Evolutionary conservation across 1,140 invertebrate genomes (phyloP), one percentile per base, ranked within the genome.

Genomic region (Heliconius nattereri): DNA sequence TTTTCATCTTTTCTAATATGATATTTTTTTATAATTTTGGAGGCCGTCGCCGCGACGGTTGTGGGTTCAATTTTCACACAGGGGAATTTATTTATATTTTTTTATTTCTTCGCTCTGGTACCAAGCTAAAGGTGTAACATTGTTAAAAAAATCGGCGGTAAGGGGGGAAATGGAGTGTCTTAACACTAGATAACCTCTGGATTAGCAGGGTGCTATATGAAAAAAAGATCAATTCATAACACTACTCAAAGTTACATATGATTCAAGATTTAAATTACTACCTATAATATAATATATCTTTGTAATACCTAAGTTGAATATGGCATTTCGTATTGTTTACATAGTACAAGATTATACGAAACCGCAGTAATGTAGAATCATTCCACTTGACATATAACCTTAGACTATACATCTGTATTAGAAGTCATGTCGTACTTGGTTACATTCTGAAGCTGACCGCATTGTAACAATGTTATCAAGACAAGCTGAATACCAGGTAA

Each of bases 321-420:
- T 29, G 13, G 23, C 26, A 66, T 66, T 66, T 66, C 60, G 13
- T 66, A 26, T 29, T 29, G 26, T 66, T 66, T 66, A 66, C 60
- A 26, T 66, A 29, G 23, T 66, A 37, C n/a, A 72, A 72, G 35
- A 72, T 72, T 72, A 72, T 40, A 72, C 32, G 35, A 35, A 72
- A 72, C 71, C 71, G 71, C 71, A 72, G 35, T 66, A 57, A 57
- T 57, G 54, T 57, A 71, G 35, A 71, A 7, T 71, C 29, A 72
- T 72, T 35, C 71, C 35, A 72, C 71, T 72, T 72, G 71, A 72
- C 71, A 72, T 40, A 72, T 72, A 72, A 72, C 60, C 60, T 71
- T 35, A 72, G 71, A 72, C 32, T 26, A 66, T 66, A 66, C 23
- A 11, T 66, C 23, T 66, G 60, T 29, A 66, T 66, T 66, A 66